Conservation (phyloP, 1,140 invertebrate genomes). For the Cryptotermes secundus region DNA sequence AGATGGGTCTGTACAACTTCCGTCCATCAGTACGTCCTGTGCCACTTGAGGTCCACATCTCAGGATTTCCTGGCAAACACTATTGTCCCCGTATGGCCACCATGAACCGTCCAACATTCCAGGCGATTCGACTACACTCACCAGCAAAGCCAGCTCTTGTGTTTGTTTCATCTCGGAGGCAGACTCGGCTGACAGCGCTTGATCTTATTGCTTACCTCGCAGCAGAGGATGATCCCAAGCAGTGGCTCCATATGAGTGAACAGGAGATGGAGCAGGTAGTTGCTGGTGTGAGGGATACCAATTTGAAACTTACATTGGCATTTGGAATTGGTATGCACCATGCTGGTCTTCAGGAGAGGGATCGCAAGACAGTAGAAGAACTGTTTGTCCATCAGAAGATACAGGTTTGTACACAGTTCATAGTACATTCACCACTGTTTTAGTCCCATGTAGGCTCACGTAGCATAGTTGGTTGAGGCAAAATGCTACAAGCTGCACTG, state of each 20-base stretch:
- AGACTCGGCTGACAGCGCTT: slow-evolving; percentile 94
- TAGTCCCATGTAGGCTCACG: too few species aligned
- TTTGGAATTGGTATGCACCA: slow-evolving; percentile 99
- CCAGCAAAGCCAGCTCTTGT: slow-evolving; percentile 87
- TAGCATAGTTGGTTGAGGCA: too few species aligned
- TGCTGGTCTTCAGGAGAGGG: slow-evolving; percentile 89
- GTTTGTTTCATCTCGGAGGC: slow-evolving; percentile 96
- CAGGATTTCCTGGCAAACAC: slow-evolving; percentile 93
- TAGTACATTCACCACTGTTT: too few species aligned
- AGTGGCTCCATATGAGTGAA: slow-evolving; percentile 91
- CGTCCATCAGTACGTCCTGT: slow-evolving; percentile 96
- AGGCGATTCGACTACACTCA: slow-evolving; percentile 91
- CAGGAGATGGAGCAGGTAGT: slow-evolving; percentile 77
- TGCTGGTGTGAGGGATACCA: slow-evolving; percentile 80
- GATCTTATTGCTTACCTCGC: slow-evolving; percentile 94
- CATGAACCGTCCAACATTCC: slow-evolving; percentile 99
- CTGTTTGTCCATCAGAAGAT: slow-evolving; percentile 97
- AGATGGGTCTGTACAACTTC: slow-evolving; percentile 96
- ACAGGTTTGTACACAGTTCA: slow-evolving; percentile 61
- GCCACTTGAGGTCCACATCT: slow-evolving; percentile 91
- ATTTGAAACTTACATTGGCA: slow-evolving; percentile 89
- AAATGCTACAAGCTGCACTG: too few species aligned
- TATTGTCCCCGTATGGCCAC: slow-evolving; percentile 99
- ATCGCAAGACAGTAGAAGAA: slow-evolving; percentile 90
- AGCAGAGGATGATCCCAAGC: slow-evolving; percentile 88